Percentiles rank a stretch among this genome's conserved stretches.
phyloP scores from a whole-genome alignment of 2,888 invertebrate species.

The Hirtodrosophila alboralis region DNA sequence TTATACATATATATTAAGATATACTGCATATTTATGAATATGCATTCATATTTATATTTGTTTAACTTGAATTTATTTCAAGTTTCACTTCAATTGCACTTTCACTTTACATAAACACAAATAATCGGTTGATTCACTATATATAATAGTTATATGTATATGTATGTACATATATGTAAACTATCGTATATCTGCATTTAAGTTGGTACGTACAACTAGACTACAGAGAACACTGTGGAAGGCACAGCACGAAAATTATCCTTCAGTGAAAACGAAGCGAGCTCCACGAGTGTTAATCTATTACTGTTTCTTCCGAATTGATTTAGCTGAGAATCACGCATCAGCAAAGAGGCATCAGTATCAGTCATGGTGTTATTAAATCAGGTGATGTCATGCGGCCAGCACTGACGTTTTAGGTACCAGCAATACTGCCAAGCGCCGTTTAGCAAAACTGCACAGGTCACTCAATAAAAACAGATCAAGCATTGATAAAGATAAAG shows the following conservation, averaged over 20 bases:
- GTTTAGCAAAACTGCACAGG: too few species aligned
- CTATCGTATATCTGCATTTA: conserved; percentile 4
- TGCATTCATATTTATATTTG: not conserved
- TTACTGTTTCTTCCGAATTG: conserved; percentile 65
- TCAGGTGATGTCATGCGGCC: too few species aligned
- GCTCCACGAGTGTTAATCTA: conserved; percentile 77
- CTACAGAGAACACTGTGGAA: conserved; percentile 62
- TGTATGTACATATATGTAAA: conserved; percentile 8
- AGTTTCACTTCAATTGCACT: conserved; percentile 25
- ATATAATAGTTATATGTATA: conserved; percentile 11
- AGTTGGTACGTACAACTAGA: conserved; percentile 67
- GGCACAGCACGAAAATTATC: conserved; percentile 49
- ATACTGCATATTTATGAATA: conserved; percentile 6
- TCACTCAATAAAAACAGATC: too few species aligned
- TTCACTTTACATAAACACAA: conserved; percentile 23
- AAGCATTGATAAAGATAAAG: too few species aligned
- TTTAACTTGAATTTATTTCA: not conserved
- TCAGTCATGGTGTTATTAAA: too few species aligned
- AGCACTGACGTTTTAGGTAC: too few species aligned
- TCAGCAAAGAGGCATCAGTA: conserved; percentile 2
- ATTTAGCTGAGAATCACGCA: conserved; percentile 15
- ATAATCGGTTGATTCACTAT: not conserved
- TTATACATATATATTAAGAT: conserved; percentile 9
- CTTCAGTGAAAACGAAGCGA: conserved; percentile 72
- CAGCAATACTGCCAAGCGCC: too few species aligned